Evolutionary conservation across 2,888 invertebrate species (phyloP).

Genomic region (Colletes collaris): DNA sequence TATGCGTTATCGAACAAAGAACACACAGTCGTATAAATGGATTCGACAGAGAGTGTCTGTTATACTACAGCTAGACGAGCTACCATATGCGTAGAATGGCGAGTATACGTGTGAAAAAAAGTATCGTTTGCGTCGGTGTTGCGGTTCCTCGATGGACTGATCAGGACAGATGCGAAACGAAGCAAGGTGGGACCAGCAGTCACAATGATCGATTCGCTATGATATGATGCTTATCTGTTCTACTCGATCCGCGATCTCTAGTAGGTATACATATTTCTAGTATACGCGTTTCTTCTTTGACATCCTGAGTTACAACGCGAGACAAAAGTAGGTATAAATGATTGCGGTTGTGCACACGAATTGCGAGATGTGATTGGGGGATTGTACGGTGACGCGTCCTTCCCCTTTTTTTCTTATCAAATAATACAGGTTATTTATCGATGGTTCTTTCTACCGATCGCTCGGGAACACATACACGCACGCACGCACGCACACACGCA

Average conservation of each 20-base stretch:
- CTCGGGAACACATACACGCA: neutral
- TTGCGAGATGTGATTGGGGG: constrained; percentile 17
- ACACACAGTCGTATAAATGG: constrained; percentile 46
- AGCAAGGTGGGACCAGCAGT: constrained; percentile 82
- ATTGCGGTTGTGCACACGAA: constrained; percentile 29
- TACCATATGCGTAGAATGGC: constrained; percentile 56
- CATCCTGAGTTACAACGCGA: neutral
- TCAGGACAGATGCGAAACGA: constrained; percentile 74
- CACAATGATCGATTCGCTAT: constrained; percentile 73
- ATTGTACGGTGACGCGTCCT: constrained; percentile 28
- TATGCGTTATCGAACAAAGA: constrained; percentile 27
- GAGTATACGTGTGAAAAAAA: constrained; percentile 38
- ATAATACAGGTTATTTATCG: neutral
- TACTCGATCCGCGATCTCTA: constrained; percentile 50
- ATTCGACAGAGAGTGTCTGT: constrained; percentile 31
- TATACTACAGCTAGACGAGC: constrained; percentile 62
- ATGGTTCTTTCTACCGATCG: neutral
- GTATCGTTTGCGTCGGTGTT: constrained; percentile 57
- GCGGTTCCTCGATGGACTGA: constrained; percentile 64
- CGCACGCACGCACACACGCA: neutral
- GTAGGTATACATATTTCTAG: neutral
- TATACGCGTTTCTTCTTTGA: neutral
- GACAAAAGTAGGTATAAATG: constrained; percentile 10
- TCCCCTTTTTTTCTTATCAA: neutral
- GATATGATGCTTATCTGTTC: constrained; percentile 53